Evolutionary conservation across 92 coral and sea anemone species (phyloP).

Genomic region (Galaxea fascicularis): DNA sequence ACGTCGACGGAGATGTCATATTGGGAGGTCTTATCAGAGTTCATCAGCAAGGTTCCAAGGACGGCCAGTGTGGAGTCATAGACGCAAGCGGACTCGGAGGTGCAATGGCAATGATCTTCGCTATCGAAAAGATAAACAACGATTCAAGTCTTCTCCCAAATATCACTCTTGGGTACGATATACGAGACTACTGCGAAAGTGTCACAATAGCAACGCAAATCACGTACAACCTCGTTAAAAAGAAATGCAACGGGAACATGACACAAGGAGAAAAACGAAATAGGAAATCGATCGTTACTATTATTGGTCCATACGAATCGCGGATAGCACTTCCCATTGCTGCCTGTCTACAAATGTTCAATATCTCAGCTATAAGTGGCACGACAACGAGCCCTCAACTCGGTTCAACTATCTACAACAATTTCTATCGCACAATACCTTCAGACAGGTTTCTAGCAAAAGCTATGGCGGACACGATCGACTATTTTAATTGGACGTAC

Average conservation of each 20-base stretch:
- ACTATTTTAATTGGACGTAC: conserved; percentile 78
- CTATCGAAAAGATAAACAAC: conserved; percentile 64
- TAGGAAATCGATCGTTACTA: conserved; percentile 59
- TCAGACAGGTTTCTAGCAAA: conserved; percentile 81
- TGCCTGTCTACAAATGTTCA: conserved; percentile 74
- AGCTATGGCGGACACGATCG: conserved; percentile 85
- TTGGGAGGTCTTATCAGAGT: not conserved
- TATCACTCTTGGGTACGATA: conserved; percentile 18
- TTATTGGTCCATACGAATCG: conserved; percentile 79
- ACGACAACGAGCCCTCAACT: conserved; percentile 82
- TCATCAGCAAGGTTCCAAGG: not conserved
- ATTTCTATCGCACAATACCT: conserved; percentile 77
- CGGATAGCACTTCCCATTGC: conserved; percentile 68
- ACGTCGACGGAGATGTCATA: not conserved
- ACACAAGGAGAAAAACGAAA: not conserved
- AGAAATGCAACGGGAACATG: not conserved
- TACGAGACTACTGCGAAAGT: conserved; percentile 80
- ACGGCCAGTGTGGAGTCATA: conserved; percentile 47
- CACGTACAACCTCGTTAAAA: conserved; percentile 69
- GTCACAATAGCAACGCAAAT: conserved; percentile 65
- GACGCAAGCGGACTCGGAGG: conserved; percentile 67
- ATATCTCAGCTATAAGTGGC: conserved; percentile 64
- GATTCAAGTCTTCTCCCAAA: conserved; percentile 63
- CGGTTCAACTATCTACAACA: conserved; percentile 64
- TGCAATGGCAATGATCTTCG: conserved; percentile 62